phyloP scores from a whole-genome alignment of 2,797 vertebrate species.

The Myiotriccus ornatus region DNA sequence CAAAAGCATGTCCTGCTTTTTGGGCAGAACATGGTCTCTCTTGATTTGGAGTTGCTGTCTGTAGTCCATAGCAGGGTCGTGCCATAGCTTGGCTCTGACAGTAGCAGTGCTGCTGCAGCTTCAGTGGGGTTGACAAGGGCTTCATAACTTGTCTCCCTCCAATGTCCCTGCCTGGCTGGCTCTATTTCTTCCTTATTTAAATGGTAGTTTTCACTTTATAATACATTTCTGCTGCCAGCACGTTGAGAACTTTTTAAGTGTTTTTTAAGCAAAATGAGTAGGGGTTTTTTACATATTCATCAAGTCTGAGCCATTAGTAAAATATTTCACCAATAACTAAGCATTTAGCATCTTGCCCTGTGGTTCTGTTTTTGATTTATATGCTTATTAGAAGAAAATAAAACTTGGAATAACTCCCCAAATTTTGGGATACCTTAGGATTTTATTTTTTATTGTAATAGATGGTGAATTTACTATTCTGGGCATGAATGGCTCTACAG shows the following conservation, averaged over 20 bases:
- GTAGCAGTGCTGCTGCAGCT: not conserved
- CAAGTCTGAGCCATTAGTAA: not conserved
- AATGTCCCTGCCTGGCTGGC: not conserved
- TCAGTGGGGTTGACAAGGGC: not conserved
- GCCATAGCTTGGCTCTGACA: not conserved
- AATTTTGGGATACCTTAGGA: not conserved
- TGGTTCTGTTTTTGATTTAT: not conserved
- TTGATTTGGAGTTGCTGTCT: not conserved
- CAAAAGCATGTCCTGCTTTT: not conserved
- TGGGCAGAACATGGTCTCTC: not conserved
- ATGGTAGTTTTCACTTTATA: not conserved
- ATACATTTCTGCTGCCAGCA: not conserved
- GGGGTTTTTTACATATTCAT: not conserved
- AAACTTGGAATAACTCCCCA: not conserved
- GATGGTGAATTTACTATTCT: not conserved
- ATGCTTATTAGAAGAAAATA: not conserved
- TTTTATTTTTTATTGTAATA: not conserved
- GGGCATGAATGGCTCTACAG: not conserved
- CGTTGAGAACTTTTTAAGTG: not conserved
- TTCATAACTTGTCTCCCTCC: not conserved
- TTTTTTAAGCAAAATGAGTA: slow-evolving; percentile 1
- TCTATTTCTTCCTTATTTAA: not conserved
- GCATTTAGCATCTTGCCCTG: not conserved
- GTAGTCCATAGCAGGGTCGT: rapidly evolving
- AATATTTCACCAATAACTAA: slow-evolving; percentile 2